Conservation (phyloP, 30 jellyfish, hydroid and myxozoan genomes). For the Calvadosia cruxmelitensis region DNA sequence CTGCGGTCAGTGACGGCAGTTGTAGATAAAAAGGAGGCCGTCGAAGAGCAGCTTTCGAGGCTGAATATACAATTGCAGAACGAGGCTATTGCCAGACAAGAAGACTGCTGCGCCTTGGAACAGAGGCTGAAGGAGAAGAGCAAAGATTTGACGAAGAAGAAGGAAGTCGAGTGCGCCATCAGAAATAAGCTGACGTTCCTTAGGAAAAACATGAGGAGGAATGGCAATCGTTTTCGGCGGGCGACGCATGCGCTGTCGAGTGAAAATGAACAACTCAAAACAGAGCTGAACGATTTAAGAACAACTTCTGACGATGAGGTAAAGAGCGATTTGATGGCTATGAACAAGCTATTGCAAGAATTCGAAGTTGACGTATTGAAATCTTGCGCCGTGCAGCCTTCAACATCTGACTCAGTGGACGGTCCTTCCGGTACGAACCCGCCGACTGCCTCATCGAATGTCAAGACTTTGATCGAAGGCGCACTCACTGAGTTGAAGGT, state of each 20-base stretch:
- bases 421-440: neutral
- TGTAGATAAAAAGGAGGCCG: neutral
- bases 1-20: neutral
- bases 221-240: neutral
- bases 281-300: neutral
- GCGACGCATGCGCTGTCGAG: neutral
- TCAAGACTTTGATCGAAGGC: neutral
- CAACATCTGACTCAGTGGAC: neutral
- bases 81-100: neutral
- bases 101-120: slow-evolving; percentile 4
- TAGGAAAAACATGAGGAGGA: neutral
- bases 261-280: neutral
- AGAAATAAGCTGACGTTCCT: neutral
- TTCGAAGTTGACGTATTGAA: neutral
- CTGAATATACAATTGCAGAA: neutral
- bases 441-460: neutral
- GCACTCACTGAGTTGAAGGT: neutral
- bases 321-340: neutral
- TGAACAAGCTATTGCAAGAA: no score
- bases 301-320: neutral
- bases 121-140: neutral
- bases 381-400: neutral
- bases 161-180: neutral
- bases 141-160: slow-evolving; percentile 4
- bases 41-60: neutral